A percentile compares a stretch with the other conserved stretches of the same genome.
phyloP scores from a whole-genome alignment of 2,113 vertebrate genomes.

The Setophaga coronata region DNA sequence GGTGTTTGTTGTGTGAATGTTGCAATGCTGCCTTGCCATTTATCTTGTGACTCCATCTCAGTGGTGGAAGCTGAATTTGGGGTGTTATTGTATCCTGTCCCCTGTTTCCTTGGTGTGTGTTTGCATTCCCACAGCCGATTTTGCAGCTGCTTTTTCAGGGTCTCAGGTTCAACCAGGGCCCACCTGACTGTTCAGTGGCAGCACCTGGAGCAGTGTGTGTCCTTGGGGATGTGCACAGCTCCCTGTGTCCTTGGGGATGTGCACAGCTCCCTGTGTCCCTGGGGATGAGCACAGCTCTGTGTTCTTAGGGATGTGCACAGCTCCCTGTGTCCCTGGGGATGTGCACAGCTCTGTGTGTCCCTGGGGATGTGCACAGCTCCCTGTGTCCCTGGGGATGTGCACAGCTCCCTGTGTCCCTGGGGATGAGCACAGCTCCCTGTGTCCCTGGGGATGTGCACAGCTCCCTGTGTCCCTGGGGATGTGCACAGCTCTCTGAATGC shows the following conservation, averaged over 20 bases:
- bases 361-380: no score
- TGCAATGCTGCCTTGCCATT: not conserved
- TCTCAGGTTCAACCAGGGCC: not conserved
- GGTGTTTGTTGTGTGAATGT: not conserved
- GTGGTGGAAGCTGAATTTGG: not conserved
- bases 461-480: not conserved
- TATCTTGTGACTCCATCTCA: not conserved
- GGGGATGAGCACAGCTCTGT: no score
- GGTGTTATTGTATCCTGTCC: not conserved
- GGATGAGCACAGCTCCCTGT: no score
- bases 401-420: no score
- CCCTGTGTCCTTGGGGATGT: no score
- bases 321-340: not conserved
- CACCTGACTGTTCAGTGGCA: no score
- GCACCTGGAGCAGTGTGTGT: not conserved
- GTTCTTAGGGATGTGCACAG: no score
- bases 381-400: no score
- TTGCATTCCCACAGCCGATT: not conserved
- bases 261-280: no score
- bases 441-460: no score
- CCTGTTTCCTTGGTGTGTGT: not conserved
- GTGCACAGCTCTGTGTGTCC: not conserved
- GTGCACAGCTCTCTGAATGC: not conserved
- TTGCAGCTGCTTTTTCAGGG: not conserved
- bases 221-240: not conserved